Base-by-base conservation (phyloP, 2,797 vertebrate species). In the Parotocinclus haroldoi region DNA sequence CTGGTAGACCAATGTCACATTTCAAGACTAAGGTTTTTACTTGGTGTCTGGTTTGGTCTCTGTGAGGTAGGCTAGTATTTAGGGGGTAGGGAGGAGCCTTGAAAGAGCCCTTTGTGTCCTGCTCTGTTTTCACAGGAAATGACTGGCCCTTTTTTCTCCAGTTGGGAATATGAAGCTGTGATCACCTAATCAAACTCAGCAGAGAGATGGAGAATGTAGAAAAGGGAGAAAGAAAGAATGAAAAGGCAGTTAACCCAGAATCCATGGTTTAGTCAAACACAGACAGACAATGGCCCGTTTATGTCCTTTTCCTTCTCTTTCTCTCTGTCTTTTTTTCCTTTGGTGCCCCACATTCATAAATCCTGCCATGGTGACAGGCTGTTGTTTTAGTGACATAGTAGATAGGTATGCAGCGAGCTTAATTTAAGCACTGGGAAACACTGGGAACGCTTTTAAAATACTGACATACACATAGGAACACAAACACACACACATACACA, bases 121-220 rank as follows among this genome's bases (percentile, higher is more conserved):
- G 76, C 49, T 87, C 84, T 92, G 92, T 93, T 96, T 95, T 89
- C 87, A 89, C 89, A 91, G 90, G 90, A 94, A 95, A 93, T 89
- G 87, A 88, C 92, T 91, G 89, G 88, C 89, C 89, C 93, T 78
- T 93, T 93, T 90, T 88, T 91, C 89, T 90, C 92, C 91, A 90
- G 85, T 85, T 81, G 92, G 92, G 93, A 94, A 93, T 93, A 93
- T 90, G 92, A 93, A 91, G 91, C 89, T 89, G 87, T 82, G 87
- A 89, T 91, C 92, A 95, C 91, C 93, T 93, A 94, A 93, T 94
- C 92, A 91, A 91, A 90, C 86, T 90, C 85, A 86, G 83, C 80
- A 84, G 88, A 90, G 89, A 88, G 88, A 85, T 81, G 48, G 54
- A 60, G 49, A 53, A 55, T 61, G 10, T 70, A 52, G 67, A 46